These are phyloP conservation scores for Emmelina monodactyla DNA, from an alignment of 2,888 invertebrate genomes.

Conservation along the genomic window DNA sequence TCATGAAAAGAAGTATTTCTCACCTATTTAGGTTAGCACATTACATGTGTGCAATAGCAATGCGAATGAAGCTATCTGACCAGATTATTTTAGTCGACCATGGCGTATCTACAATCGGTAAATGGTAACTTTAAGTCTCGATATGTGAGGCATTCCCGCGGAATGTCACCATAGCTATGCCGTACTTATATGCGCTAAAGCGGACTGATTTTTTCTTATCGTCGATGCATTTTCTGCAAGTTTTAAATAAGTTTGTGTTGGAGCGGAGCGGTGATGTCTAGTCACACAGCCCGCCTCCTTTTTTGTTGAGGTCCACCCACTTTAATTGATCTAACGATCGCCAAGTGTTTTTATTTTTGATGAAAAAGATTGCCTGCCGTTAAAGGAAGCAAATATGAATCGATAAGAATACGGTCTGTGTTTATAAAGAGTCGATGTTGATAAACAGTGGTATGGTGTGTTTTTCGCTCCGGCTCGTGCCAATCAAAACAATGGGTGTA, in stretches of 20 bases:
- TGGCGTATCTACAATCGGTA: slow-evolving; percentile 65
- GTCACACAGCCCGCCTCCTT: slow-evolving; percentile 1
- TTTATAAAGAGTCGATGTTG: too few relatives aligned
- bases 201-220: slow-evolving; percentile 65
- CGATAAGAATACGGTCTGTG: too few relatives aligned
- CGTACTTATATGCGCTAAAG: slow-evolving; percentile 54
- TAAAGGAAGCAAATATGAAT: too few relatives aligned
- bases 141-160: slow-evolving; percentile 55
- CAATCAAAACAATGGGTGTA: slow-evolving; percentile 6
- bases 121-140: slow-evolving; percentile 62
- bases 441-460: too few relatives aligned
- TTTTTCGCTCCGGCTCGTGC: slow-evolving; percentile 1
- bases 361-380: too few relatives aligned
- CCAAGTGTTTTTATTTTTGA: background rate
- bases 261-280: slow-evolving; percentile 10
- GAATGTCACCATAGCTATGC: slow-evolving; percentile 59
- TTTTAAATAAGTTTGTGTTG: slow-evolving; percentile 48
- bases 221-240: slow-evolving; percentile 61
- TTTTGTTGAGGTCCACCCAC: slow-evolving; percentile 1
- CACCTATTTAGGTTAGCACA: slow-evolving; percentile 61
- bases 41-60: slow-evolving; percentile 48
- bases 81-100: slow-evolving; percentile 58
- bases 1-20: slow-evolving; percentile 47
- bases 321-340: slow-evolving; percentile 1
- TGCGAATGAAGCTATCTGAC: slow-evolving; percentile 55